These are phyloP conservation scores for Oxytorus armatus DNA, from an alignment of 2,888 invertebrate species.

Conservation along the genomic window DNA sequence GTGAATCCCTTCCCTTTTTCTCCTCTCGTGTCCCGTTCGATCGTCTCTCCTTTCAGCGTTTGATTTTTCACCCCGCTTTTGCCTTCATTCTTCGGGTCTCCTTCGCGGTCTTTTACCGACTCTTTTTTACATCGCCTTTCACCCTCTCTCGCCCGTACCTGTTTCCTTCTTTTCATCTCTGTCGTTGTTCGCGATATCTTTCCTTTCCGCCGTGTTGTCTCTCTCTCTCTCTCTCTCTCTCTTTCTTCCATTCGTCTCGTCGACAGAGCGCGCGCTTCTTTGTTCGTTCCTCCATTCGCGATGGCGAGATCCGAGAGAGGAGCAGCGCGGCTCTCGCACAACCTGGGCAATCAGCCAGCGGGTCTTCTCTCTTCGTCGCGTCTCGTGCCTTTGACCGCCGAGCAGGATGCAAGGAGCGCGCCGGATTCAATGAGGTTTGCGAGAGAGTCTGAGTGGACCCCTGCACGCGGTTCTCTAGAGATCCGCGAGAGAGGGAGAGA, in stretches of 20 bases:
- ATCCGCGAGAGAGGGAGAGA: neutral
- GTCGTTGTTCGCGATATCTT: slow-evolving; percentile 3
- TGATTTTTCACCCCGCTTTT: neutral
- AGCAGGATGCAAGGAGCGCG: slow-evolving; percentile 52
- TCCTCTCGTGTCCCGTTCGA: slow-evolving; percentile 18
- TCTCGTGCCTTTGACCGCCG: neutral
- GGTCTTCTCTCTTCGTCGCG: neutral
- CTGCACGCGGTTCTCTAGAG: neutral
- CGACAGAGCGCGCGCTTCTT: slow-evolving; percentile 12
- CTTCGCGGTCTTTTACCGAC: slow-evolving; percentile 1
- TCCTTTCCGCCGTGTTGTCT: neutral
- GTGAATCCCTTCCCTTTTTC: slow-evolving; percentile 24
- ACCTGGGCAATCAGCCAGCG: neutral
- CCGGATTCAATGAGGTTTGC: slow-evolving; percentile 36
- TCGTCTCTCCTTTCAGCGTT: slow-evolving; percentile 4
- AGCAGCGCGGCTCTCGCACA: neutral
- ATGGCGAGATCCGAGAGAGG: neutral
- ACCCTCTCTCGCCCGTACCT: neutral
- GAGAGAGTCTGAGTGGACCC: neutral
- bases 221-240: neutral
- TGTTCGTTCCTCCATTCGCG: slow-evolving; percentile 11
- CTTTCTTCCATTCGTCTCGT: slow-evolving; percentile 10
- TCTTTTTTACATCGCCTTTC: neutral
- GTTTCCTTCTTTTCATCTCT: neutral
- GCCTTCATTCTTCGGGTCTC: neutral